phyloP scores from a whole-genome alignment of 2,888 invertebrate genomes.

The Acleris emargana region DNA sequence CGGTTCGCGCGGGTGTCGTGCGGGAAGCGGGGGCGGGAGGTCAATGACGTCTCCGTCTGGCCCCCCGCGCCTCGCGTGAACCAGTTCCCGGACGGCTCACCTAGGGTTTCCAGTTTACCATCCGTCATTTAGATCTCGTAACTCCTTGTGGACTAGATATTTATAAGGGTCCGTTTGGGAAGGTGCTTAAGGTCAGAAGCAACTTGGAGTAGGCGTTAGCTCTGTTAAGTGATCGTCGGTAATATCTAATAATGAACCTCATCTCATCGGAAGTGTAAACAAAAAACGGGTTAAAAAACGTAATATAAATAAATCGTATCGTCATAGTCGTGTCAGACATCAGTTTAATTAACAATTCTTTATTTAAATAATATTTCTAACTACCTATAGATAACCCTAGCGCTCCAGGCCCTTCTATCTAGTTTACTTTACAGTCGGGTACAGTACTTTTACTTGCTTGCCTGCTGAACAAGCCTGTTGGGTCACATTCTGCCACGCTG shows the following conservation, averaged over 20 bases:
- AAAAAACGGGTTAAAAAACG: too few species aligned
- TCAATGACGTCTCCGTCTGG: constrained; percentile 81
- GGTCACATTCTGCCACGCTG: constrained; percentile 50
- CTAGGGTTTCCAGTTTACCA: constrained; percentile 39
- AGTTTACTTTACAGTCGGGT: constrained; percentile 67
- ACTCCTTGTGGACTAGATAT: constrained; percentile 9
- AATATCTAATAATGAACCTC: too few species aligned
- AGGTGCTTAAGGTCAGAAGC: neutral
- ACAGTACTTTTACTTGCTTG: constrained; percentile 55
- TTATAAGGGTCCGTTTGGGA: constrained; percentile 11
- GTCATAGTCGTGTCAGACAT: too few species aligned
- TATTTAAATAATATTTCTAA: too few species aligned
- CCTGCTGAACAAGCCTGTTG: constrained; percentile 67
- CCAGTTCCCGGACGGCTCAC: constrained; percentile 67
- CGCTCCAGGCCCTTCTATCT: constrained; percentile 63
- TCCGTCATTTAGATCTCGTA: constrained; percentile 27
- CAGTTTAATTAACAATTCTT: too few species aligned
- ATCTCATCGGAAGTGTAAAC: too few species aligned
- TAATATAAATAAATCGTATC: too few species aligned
- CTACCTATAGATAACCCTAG: constrained; percentile 20
- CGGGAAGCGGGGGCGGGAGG: constrained; percentile 62
- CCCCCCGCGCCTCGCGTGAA: constrained; percentile 55
- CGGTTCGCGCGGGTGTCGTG: constrained; percentile 70
- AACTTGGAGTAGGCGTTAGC: neutral
- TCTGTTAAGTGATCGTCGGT: neutral